Evolutionary conservation across 2,888 invertebrate genomes (phyloP), one percentile per base, ranked within the genome.

Genomic region (Tetramorium bicarinatum): DNA sequence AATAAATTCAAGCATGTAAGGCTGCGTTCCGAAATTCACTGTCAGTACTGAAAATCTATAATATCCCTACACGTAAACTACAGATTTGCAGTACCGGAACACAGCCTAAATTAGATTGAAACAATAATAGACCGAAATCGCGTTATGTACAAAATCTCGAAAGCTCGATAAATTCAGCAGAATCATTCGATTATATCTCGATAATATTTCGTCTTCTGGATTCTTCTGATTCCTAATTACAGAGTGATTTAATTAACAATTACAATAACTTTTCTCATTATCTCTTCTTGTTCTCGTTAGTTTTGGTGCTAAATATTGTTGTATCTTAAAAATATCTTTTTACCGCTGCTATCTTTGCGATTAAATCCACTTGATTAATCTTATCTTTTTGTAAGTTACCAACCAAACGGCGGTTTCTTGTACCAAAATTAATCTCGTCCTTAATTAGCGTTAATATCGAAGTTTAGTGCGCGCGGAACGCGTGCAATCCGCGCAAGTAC

Each of bases 381-480:
- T 49, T 6, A 8, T 21, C 25, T 59, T 59, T 59, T 75, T 44
- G 47, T 21, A 56, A 59, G 25, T 75, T 79, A 79, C 72, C 56
- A 59, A 59, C 44, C 47, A 18, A 21, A 38, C 47, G 75, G 79
- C 59, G 76, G n/a, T 72, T 34, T 80, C 59, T 59, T 80, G 79
- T 80, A 80, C 75, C 59, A 59, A 80, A 75, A 80, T 80, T 80
- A 80, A 80, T 80, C 76, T 75, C 25, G 44, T 9, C 47, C 59
- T 59, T 80, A 75, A 80, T 80, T 80, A 80, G 25, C 59, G 75
- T 75, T 80, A 74, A 80, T 80, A 80, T 80, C 79, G 59, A 80
- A 80, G 79, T 75, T 80, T 47, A 75, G 59, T 13, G 18, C 47
- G 44, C 79, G 69, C 34, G 72, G 71, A 77, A 77, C 74, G 77